A percentile compares a stretch with the other conserved stretches of the same genome.
Conservation (phyloP, 2,113 vertebrate species). For the Genyomyrus donnyi region DNA sequence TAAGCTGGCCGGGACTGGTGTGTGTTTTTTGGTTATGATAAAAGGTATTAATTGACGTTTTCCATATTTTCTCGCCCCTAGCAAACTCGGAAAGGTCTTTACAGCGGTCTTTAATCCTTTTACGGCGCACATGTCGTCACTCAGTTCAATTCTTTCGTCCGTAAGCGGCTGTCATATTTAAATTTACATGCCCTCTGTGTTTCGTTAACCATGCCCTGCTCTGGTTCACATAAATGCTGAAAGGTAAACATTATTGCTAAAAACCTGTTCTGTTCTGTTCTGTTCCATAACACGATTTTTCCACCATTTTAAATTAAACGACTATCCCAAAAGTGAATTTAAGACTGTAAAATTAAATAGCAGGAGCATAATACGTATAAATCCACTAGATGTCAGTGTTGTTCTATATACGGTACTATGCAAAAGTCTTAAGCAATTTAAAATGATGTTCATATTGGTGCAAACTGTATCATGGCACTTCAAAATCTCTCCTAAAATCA, state of each 20-base stretch:
- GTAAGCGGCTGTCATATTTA: not conserved
- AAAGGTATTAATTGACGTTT: not conserved
- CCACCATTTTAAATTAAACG: not conserved
- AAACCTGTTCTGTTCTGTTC: not conserved
- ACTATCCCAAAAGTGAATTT: not conserved
- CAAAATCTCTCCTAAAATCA: not conserved
- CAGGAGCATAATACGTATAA: not conserved
- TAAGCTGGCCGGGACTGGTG: not conserved
- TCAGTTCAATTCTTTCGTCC: not conserved
- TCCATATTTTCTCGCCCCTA: not conserved
- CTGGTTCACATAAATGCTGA: not conserved
- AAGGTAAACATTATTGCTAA: not conserved
- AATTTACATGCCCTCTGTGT: not conserved
- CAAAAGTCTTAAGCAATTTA: not conserved
- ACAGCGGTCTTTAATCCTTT: not conserved
- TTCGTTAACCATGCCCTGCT: not conserved
- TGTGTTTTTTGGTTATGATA: not conserved
- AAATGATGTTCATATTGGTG: not conserved
- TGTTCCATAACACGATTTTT: not conserved
- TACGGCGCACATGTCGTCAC: not conserved
- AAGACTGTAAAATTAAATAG: not conserved
- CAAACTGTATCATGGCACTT: not conserved
- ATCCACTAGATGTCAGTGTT: slow-evolving; percentile 2
- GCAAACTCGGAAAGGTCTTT: not conserved
- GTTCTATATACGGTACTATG: not conserved